Evolutionary conservation across 2,113 vertebrate species (phyloP).

Genomic region (Pygoscelis antarcticus): DNA sequence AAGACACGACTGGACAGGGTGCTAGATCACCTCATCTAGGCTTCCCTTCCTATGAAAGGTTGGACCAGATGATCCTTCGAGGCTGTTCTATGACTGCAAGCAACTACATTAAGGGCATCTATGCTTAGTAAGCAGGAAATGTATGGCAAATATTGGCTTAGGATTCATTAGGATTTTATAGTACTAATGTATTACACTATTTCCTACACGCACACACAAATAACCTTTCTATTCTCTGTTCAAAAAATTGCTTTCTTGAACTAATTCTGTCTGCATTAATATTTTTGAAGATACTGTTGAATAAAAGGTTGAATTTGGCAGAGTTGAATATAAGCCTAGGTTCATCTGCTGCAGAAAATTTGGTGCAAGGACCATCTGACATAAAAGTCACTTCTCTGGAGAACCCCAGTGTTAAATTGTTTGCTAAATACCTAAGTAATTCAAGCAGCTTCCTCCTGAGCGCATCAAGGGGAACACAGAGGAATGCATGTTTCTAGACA

Average conservation of each 20-base stretch:
- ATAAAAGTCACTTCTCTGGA: not conserved
- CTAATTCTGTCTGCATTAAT: not conserved
- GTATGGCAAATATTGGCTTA: not conserved
- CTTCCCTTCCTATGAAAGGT: fast-evolving
- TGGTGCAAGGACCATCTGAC: fast-evolving
- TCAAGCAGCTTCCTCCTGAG: not conserved
- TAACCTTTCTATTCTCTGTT: not conserved
- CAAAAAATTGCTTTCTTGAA: not conserved
- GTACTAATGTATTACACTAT: not conserved
- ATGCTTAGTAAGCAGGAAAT: not conserved
- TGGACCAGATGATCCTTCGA: not conserved
- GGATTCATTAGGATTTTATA: not conserved
- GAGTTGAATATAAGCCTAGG: not conserved
- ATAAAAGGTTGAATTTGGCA: not conserved
- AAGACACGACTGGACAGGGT: fast-evolving
- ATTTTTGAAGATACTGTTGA: not conserved
- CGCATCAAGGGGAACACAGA: not conserved
- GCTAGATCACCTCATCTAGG: not conserved
- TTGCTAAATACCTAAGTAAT: not conserved
- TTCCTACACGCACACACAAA: not conserved
- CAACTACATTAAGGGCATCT: not conserved
- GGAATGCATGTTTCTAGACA: not conserved
- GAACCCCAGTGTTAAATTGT: not conserved
- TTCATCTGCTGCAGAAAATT: not conserved
- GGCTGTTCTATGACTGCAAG: not conserved